Evolutionary conservation across 2,888 invertebrate species (phyloP).

Genomic region (Agrochola litura): DNA sequence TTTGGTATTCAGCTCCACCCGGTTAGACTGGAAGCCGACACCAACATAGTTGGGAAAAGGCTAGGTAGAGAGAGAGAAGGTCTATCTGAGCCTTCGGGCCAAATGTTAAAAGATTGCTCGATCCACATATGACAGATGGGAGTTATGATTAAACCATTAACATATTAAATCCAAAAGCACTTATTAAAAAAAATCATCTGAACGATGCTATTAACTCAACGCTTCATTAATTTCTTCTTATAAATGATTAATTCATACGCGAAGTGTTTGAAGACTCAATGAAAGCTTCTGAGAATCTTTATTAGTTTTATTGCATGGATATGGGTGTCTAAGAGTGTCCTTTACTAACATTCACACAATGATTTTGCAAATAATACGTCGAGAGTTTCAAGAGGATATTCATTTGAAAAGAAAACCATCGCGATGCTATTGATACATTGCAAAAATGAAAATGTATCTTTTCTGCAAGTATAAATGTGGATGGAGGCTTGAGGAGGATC

Average conservation of each 20-base stretch:
- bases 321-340: conserved; percentile 12
- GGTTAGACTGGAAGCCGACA: too few species aligned
- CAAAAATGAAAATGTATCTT: not conserved
- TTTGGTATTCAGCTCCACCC: too few species aligned
- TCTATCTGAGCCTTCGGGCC: not conserved
- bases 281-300: conserved; percentile 15
- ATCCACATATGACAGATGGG: not conserved
- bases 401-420: not conserved
- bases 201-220: not conserved
- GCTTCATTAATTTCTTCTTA: conserved; percentile 9
- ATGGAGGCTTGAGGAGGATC: not conserved
- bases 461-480: not conserved
- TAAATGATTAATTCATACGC: conserved; percentile 3
- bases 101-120: not conserved
- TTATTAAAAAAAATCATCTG: not conserved
- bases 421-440: not conserved
- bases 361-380: not conserved
- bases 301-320: conserved; percentile 5
- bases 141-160: not conserved
- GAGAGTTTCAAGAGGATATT: too few species aligned
- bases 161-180: not conserved
- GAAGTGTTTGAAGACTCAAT: conserved; percentile 12
- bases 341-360: not conserved
- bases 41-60: too few species aligned
- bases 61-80: not conserved